Evolutionary conservation across 2,113 vertebrate species (phyloP).

Genomic region (Prolemur simus): DNA sequence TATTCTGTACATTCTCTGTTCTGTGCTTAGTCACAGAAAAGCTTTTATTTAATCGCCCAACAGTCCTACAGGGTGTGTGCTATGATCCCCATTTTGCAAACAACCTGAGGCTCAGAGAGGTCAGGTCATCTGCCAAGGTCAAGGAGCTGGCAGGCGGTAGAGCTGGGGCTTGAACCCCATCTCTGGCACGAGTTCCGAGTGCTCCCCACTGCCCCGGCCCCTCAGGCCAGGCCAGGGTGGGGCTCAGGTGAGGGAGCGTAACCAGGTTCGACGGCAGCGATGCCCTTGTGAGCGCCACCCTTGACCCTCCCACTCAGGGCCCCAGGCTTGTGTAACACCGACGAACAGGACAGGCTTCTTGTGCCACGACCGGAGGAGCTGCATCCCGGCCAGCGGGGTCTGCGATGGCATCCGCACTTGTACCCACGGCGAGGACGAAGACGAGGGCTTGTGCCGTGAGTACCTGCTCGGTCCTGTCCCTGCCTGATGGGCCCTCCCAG

Average conservation of each 20-base stretch:
- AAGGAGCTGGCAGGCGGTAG: rapidly evolving
- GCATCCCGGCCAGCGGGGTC: constrained; percentile 83
- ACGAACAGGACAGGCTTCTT: constrained; percentile 86
- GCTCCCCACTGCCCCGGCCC: rapidly evolving
- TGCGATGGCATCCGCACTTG: constrained; percentile 83
- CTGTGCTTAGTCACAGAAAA: background rate
- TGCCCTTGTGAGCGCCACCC: background rate
- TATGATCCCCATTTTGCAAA: background rate
- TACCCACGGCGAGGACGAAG: constrained; percentile 83
- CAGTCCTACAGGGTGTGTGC: background rate
- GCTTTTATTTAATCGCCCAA: background rate
- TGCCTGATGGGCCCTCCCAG: rapidly evolving
- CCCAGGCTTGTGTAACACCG: constrained; percentile 78
- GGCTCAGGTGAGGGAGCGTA: background rate
- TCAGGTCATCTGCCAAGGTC: background rate
- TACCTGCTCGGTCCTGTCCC: background rate
- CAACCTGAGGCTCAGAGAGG: background rate
- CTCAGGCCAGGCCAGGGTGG: background rate
- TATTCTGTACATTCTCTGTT: no score
- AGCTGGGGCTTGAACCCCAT: background rate
- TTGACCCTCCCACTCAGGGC: constrained; percentile 72
- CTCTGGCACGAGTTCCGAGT: background rate
- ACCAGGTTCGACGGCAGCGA: background rate
- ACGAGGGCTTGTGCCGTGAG: constrained; percentile 85
- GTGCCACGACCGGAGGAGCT: constrained; percentile 82